These are phyloP conservation scores for Caligus rogercresseyi DNA, from an alignment of 1,140 invertebrate species.

Conservation along the genomic window DNA sequence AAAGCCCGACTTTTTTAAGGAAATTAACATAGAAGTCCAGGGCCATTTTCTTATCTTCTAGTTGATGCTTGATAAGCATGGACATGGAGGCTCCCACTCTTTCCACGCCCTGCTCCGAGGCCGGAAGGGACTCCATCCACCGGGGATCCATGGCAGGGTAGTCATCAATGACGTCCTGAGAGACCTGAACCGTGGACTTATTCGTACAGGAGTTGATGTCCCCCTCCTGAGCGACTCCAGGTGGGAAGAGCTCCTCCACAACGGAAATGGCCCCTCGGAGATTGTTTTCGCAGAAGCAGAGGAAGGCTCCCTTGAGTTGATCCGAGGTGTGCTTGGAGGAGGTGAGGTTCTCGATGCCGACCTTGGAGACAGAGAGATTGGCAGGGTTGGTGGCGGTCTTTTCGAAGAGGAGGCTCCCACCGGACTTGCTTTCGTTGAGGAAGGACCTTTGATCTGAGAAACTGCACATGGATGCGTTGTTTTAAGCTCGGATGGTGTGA, in stretches of 20 bases:
- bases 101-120: constrained; percentile 25
- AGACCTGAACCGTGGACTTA: constrained; percentile 47
- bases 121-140: constrained; percentile 39
- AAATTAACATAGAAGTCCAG: constrained; percentile 42
- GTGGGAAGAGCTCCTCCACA: constrained; percentile 47
- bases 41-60: constrained; percentile 65
- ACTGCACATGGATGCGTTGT: not conserved
- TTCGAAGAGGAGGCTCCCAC: not conserved
- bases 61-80: constrained; percentile 58
- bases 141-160: constrained; percentile 69
- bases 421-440: not conserved
- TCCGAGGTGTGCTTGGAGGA: constrained; percentile 41
- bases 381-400: constrained; percentile 28
- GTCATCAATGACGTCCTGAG: constrained; percentile 64
- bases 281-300: constrained; percentile 42
- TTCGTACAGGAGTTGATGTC: constrained; percentile 43
- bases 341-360: constrained; percentile 51
- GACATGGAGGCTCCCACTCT: constrained; percentile 32
- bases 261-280: constrained; percentile 42
- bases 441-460: not conserved
- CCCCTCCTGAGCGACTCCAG: constrained; percentile 26
- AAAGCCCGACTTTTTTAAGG: constrained; percentile 51
- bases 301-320: constrained; percentile 58
- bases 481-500: not conserved
- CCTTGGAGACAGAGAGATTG: constrained; percentile 46